phyloP scores from a whole-genome alignment of 2,888 invertebrate species.

The Euplexia lucipara region DNA sequence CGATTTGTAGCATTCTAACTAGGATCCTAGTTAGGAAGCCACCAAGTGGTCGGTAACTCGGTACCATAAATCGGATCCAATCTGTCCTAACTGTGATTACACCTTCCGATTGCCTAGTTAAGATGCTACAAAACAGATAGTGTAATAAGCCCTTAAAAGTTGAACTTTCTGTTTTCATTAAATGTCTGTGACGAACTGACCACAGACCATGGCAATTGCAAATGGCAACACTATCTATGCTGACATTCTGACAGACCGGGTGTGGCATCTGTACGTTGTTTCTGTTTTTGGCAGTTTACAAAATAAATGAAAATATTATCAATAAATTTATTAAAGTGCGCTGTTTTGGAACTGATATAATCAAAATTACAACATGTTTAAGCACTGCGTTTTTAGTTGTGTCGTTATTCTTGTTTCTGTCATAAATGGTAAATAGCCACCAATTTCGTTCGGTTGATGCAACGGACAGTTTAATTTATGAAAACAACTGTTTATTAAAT shows the following conservation, averaged over 20 bases:
- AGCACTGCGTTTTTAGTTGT: slow-evolving; percentile 28
- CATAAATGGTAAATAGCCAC: slow-evolving; percentile 56
- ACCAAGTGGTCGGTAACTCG: too few species aligned
- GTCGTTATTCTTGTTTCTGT: slow-evolving; percentile 50
- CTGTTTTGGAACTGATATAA: neutral
- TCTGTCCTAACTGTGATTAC: too few species aligned
- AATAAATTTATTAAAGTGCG: neutral
- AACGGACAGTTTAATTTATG: neutral
- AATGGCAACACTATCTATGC: slow-evolving; percentile 20
- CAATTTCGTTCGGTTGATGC: slow-evolving; percentile 1
- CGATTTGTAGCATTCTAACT: too few species aligned
- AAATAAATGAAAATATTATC: slow-evolving; percentile 21
- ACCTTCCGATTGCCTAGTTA: too few species aligned
- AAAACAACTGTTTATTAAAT: slow-evolving; percentile 17
- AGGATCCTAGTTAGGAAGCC: too few species aligned
- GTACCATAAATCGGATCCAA: too few species aligned
- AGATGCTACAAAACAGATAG: too few species aligned
- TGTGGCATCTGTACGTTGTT: slow-evolving; percentile 51
- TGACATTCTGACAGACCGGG: slow-evolving; percentile 53
- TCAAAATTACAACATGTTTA: slow-evolving; percentile 46
- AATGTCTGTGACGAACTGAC: too few species aligned
- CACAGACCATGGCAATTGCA: too few species aligned
- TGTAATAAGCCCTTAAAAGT: too few species aligned
- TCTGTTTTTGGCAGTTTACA: slow-evolving; percentile 27
- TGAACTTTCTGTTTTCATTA: too few species aligned